phyloP scores from a whole-genome alignment of 2,888 invertebrate species.

The Agapetus fuscipes region DNA sequence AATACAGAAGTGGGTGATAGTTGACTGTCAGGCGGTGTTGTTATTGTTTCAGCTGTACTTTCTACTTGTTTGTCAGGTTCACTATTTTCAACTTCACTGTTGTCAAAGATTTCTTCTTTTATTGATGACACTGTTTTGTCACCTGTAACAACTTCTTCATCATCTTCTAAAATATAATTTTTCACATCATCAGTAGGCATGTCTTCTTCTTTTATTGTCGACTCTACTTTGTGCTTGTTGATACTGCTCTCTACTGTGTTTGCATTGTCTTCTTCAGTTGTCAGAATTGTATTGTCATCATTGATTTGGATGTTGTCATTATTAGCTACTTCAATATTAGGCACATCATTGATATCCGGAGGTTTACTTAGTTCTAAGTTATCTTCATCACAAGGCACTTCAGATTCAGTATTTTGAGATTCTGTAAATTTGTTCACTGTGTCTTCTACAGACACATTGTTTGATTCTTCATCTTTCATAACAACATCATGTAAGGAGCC shows the following conservation, averaged over 20 bases:
- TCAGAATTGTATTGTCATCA: too few relatives aligned
- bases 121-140: constrained; percentile 25
- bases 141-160: constrained; percentile 27
- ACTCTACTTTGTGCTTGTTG: too few relatives aligned
- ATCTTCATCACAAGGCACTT: constrained; percentile 19
- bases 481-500: neutral
- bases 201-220: constrained; percentile 24
- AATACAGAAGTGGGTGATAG: too few relatives aligned
- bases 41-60: constrained; percentile 4
- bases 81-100: constrained; percentile 23
- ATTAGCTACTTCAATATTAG: too few relatives aligned
- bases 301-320: too few relatives aligned
- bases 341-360: too few relatives aligned
- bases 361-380: too few relatives aligned
- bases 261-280: too few relatives aligned
- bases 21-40: too few relatives aligned
- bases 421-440: too few relatives aligned
- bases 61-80: constrained; percentile 1
- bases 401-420: constrained; percentile 10
- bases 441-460: too few relatives aligned
- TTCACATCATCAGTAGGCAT: neutral
- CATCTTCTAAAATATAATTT: constrained; percentile 23
- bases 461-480: constrained; percentile 1
- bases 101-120: constrained; percentile 10
- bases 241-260: too few relatives aligned